Evolutionary conservation across 2,113 vertebrate species (phyloP).

Genomic region (Serinus canaria): DNA sequence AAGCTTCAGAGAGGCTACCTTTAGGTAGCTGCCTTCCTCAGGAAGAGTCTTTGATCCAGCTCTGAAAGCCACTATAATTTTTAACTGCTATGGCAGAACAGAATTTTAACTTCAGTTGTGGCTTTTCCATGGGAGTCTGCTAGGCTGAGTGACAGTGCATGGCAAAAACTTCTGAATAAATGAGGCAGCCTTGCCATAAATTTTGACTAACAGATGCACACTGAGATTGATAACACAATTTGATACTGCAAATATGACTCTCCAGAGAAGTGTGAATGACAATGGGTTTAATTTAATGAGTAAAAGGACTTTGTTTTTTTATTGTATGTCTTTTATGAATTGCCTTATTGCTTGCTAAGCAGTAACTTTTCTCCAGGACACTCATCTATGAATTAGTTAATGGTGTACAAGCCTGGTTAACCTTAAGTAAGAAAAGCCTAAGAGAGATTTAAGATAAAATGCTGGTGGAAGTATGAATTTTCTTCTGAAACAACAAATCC

Average conservation of each 20-base stretch:
- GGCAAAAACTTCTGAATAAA: neutral
- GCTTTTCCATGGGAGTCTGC: neutral
- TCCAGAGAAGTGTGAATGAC: constrained; percentile 14
- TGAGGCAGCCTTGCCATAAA: neutral
- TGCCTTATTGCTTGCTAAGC: neutral
- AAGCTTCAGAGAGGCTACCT: neutral
- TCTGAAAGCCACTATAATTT: neutral
- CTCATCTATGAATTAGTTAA: neutral
- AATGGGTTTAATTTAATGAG: neutral
- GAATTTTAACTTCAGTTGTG: neutral
- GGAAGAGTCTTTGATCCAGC: neutral
- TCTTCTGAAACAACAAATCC: neutral
- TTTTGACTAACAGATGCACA: neutral
- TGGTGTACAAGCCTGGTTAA: neutral
- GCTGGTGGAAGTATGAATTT: neutral
- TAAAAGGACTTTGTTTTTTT: neutral
- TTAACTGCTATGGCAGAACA: neutral
- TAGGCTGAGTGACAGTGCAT: neutral
- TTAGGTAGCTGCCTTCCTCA: neutral
- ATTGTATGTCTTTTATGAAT: neutral
- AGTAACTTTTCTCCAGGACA: neutral
- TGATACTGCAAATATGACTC: neutral
- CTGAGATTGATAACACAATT: neutral
- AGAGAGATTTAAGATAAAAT: neutral
- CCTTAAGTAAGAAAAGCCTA: neutral